These are phyloP conservation scores for Chelonoidis abingdonii DNA, from an alignment of 2,113 vertebrate species.

Conservation along the genomic window DNA sequence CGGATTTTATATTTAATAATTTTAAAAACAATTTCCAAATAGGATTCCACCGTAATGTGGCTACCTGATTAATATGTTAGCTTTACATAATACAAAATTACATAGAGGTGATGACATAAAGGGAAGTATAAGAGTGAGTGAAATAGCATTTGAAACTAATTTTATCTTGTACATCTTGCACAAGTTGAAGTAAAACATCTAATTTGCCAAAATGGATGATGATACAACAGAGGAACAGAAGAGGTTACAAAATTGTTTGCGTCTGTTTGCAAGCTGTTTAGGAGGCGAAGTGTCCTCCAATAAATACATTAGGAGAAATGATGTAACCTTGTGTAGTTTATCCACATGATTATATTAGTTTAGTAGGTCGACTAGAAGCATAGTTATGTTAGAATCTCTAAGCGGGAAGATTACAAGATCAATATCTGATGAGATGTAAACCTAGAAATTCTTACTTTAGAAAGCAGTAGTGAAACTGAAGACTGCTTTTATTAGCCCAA, in stretches of 20 bases:
- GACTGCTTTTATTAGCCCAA: background rate
- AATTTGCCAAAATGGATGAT: background rate
- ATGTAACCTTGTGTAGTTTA: background rate
- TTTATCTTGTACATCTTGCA: background rate
- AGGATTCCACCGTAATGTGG: background rate
- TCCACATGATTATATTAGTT: background rate
- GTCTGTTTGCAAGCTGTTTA: background rate
- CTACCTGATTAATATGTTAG: background rate
- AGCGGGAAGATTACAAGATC: background rate
- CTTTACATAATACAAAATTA: background rate
- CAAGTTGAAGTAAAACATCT: background rate
- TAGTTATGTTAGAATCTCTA: background rate
- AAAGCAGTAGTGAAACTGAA: background rate
- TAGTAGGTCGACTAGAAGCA: background rate
- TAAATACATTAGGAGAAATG: background rate
- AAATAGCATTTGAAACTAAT: background rate
- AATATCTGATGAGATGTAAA: background rate
- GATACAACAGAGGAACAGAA: background rate
- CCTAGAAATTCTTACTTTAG: background rate
- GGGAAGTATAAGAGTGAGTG: background rate
- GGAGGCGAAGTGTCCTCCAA: background rate
- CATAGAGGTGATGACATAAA: background rate
- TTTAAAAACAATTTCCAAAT: rapidly evolving
- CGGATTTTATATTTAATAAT: background rate
- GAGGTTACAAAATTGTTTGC: background rate